Conservation (phyloP, 2,113 vertebrate genomes). For the Salminus brasiliensis region DNA sequence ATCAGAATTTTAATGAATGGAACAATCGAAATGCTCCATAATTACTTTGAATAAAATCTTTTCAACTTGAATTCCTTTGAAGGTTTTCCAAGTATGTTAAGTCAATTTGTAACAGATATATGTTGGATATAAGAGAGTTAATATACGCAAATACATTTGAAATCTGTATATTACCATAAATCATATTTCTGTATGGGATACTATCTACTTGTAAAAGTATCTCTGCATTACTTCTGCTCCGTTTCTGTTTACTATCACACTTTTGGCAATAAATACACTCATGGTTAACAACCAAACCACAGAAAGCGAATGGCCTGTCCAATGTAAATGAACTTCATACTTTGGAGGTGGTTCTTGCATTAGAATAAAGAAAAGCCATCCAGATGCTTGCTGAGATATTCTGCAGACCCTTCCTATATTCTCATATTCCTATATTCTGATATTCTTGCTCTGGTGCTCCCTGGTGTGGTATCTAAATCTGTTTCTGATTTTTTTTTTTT, state of each 20-base stretch:
- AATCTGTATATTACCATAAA: too few species aligned
- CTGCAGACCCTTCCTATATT: constrained; percentile 46
- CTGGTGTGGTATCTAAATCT: constrained; percentile 64
- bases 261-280: not conserved
- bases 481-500: constrained; percentile 59
- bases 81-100: too few species aligned
- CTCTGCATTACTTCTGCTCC: too few species aligned
- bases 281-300: not conserved
- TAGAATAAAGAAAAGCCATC: constrained; percentile 50
- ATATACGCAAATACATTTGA: too few species aligned
- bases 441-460: constrained; percentile 25
- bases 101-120: too few species aligned
- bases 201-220: too few species aligned
- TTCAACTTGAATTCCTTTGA: not conserved
- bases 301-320: constrained; percentile 25
- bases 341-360: constrained; percentile 48
- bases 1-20: too few species aligned
- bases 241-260: too few species aligned
- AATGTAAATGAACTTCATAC: constrained; percentile 35
- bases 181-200: too few species aligned
- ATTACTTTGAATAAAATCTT: not conserved
- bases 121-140: too few species aligned
- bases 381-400: constrained; percentile 58
- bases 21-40: too few species aligned
- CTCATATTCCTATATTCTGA: too few species aligned